Evolutionary conservation across 2,113 vertebrate species (phyloP).

Genomic region (Trematocara unimaculatum): DNA sequence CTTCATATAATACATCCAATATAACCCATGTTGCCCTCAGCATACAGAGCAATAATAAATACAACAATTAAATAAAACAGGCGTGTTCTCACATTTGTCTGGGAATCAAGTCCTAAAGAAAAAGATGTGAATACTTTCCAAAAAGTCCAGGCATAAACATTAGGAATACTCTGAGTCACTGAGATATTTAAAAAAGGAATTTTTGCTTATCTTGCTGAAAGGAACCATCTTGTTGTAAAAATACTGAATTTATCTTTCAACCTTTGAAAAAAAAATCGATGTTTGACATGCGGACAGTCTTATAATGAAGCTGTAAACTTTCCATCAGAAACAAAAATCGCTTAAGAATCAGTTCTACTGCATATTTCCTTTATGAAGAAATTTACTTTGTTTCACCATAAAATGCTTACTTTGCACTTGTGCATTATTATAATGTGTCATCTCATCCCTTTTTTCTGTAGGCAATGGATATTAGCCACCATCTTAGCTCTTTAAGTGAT

Average conservation of each 20-base stretch:
- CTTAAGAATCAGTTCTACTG: background rate
- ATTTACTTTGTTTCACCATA: conserved; percentile 32
- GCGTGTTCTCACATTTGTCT: background rate
- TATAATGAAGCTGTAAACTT: conserved; percentile 39
- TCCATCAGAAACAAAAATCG: background rate
- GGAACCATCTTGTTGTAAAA: background rate
- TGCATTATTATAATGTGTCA: conserved; percentile 65
- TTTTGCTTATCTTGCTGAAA: background rate
- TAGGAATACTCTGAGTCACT: background rate
- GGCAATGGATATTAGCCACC: conserved; percentile 48
- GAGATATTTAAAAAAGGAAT: background rate
- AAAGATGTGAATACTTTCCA: conserved; percentile 39
- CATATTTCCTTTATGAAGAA: conserved; percentile 19
- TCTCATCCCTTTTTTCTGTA: conserved; percentile 41
- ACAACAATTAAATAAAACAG: background rate
- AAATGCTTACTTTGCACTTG: conserved; percentile 65
- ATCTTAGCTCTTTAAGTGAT: conserved; percentile 60
- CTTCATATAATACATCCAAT: background rate
- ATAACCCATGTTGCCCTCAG: background rate
- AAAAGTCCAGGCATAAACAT: background rate
- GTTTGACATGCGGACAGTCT: conserved; percentile 1
- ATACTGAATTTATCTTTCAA: background rate
- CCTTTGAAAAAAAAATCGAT: background rate
- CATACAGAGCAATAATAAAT: background rate
- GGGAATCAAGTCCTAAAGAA: background rate